phyloP scores from a whole-genome alignment of 2,888 invertebrate genomes.

The Ectemnius lituratus region DNA sequence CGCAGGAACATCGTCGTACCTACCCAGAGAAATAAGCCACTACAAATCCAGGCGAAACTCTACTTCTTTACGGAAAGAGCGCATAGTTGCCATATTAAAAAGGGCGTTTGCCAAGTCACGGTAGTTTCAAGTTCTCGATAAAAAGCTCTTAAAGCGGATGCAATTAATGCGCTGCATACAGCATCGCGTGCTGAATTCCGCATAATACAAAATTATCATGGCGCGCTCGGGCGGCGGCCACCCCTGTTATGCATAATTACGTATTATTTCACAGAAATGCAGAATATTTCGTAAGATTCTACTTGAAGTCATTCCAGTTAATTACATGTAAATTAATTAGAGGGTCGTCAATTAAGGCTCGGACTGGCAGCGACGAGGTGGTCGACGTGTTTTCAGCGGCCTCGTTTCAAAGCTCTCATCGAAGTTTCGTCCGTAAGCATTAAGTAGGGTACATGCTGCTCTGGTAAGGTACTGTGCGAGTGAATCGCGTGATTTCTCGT shows the following conservation, averaged over 20 bases:
- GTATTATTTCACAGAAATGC: not conserved
- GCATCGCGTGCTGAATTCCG: not conserved
- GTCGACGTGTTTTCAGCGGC: no score
- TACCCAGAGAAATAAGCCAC: not conserved
- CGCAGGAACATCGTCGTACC: not conserved
- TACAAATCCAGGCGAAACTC: no score
- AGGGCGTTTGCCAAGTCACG: no score
- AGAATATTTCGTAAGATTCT: not conserved
- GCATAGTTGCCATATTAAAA: no score
- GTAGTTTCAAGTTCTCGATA: no score
- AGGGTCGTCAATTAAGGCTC: not conserved
- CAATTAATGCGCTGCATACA: not conserved
- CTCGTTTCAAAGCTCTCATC: no score
- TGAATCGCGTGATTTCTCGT: not conserved
- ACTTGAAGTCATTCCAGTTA: not conserved
- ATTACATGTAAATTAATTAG: constrained; percentile 2
- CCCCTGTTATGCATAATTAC: not conserved
- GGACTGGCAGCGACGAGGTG: not conserved
- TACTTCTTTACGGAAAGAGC: no score
- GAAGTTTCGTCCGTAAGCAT: no score
- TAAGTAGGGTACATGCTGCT: no score
- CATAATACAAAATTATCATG: not conserved
- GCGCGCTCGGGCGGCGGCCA: not conserved
- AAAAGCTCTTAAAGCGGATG: not conserved
- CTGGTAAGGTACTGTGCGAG: not conserved